phyloP scores from a whole-genome alignment of 2,797 vertebrate species.

The Zalophus californianus region DNA sequence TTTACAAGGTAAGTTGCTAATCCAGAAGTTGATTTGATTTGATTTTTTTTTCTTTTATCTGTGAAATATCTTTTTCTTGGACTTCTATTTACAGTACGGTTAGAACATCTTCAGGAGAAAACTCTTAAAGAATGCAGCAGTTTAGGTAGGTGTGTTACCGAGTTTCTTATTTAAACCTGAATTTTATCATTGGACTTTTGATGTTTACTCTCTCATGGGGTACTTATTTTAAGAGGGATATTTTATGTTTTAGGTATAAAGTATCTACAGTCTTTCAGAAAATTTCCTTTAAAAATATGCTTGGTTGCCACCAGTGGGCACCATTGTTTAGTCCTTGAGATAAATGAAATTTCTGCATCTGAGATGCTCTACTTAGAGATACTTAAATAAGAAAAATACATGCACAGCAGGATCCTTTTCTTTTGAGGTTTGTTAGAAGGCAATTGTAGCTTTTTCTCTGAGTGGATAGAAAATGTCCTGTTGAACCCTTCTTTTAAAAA shows the following conservation, averaged over 20 bases:
- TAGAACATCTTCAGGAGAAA: constrained; percentile 99
- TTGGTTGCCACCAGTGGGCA: constrained; percentile 84
- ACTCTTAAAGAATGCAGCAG: constrained; percentile 98
- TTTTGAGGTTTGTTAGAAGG: constrained; percentile 27
- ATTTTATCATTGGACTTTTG: constrained; percentile 68
- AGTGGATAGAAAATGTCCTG: constrained; percentile 7
- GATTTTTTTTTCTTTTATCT: constrained; percentile 85
- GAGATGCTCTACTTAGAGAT: background rate
- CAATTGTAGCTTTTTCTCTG: constrained; percentile 1
- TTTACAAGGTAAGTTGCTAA: constrained; percentile 93
- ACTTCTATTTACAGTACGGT: constrained; percentile 97
- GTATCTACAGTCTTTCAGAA: background rate
- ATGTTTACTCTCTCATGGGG: background rate
- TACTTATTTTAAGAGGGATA: constrained; percentile 38
- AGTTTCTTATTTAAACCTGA: constrained; percentile 82
- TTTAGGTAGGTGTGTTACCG: constrained; percentile 95
- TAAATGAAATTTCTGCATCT: constrained; percentile 45
- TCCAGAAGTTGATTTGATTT: constrained; percentile 66
- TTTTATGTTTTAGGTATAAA: constrained; percentile 13
- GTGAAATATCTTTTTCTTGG: constrained; percentile 91
- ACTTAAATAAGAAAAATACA: constrained; percentile 44
- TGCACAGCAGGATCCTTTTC: constrained; percentile 21
- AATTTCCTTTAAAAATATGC: constrained; percentile 25
- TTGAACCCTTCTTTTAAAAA: constrained; percentile 56
- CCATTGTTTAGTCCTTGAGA: constrained; percentile 74